phyloP scores from a whole-genome alignment of 1,140 invertebrate species.

The Bombus superbus region DNA sequence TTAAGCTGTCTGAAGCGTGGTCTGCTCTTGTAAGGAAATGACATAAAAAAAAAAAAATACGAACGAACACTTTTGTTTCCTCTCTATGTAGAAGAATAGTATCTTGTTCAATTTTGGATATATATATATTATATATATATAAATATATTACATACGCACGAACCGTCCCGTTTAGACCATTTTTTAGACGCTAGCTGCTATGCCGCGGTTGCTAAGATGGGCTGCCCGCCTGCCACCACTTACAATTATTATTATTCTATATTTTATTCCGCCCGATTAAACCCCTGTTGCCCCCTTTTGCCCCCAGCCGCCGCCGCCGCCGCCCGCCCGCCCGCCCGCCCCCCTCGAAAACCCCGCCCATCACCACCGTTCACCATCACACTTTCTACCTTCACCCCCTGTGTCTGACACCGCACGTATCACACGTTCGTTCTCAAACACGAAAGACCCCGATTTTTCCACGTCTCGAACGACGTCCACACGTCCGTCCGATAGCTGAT shows the following conservation, averaged over 20 bases:
- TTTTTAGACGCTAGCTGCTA: constrained; percentile 80
- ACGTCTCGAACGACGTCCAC: constrained; percentile 16
- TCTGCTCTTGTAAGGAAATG: constrained; percentile 54
- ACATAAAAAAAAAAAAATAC: constrained; percentile 24
- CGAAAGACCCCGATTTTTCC: constrained; percentile 36
- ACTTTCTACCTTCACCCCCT: constrained; percentile 41
- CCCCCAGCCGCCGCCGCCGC: constrained; percentile 5
- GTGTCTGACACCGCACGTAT: constrained; percentile 66
- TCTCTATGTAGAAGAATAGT: constrained; percentile 63
- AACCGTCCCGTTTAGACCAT: constrained; percentile 65
- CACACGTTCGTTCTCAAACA: constrained; percentile 62
- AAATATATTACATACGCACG: constrained; percentile 59
- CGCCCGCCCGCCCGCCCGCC: not conserved
- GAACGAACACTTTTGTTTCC: constrained; percentile 60
- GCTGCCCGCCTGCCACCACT: constrained; percentile 79
- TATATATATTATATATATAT: constrained; percentile 45
- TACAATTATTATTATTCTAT: constrained; percentile 74
- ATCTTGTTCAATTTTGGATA: constrained; percentile 68
- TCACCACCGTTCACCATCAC: constrained; percentile 25
- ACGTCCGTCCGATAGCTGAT: constrained; percentile 27
- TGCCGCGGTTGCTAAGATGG: constrained; percentile 79
- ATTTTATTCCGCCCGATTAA: constrained; percentile 54
- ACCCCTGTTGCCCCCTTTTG: constrained; percentile 28
- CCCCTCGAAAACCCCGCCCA: not conserved
- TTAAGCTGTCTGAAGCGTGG: constrained; percentile 54